phyloP scores from a whole-genome alignment of 2,888 invertebrate genomes.

The Chrysopilus asiliformis region DNA sequence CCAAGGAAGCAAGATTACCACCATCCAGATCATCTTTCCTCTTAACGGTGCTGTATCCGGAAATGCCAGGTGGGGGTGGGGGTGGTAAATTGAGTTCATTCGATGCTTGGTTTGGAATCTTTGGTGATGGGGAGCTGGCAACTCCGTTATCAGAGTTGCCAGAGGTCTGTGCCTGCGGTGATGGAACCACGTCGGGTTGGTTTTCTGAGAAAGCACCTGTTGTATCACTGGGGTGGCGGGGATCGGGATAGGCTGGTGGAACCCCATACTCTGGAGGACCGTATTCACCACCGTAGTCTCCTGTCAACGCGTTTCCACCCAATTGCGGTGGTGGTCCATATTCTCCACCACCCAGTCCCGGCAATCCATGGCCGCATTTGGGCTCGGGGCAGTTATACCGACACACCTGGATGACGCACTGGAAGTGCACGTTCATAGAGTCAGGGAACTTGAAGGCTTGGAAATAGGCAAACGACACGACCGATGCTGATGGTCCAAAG shows the following conservation, averaged over 20 bases:
- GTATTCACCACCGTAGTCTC: conserved; percentile 46
- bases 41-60: conserved; percentile 72
- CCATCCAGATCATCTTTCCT: conserved; percentile 55
- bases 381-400: conserved; percentile 88
- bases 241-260: conserved; percentile 74
- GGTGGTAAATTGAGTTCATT: conserved; percentile 67
- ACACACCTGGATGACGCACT: conserved; percentile 90
- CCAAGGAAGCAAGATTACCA: conserved; percentile 65
- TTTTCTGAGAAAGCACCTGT: conserved; percentile 72
- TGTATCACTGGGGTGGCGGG: conserved; percentile 74
- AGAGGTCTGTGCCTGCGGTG: conserved; percentile 63
- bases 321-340: conserved; percentile 44
- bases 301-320: conserved; percentile 45
- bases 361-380: conserved; percentile 57
- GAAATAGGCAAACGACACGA: conserved; percentile 91
- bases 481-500: conserved; percentile 87
- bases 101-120: conserved; percentile 36
- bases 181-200: conserved; percentile 64
- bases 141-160: conserved; percentile 51
- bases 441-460: conserved; percentile 95
- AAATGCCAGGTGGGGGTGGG: conserved; percentile 70
- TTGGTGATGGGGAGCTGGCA: conserved; percentile 40
- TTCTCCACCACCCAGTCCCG: conserved; percentile 45
- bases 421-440: conserved; percentile 95
- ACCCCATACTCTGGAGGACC: conserved; percentile 54